Percentiles rank a stretch among this genome's conserved stretches.
Conservation (phyloP, 2,888 invertebrate species). For the Strigamia crassipes region DNA sequence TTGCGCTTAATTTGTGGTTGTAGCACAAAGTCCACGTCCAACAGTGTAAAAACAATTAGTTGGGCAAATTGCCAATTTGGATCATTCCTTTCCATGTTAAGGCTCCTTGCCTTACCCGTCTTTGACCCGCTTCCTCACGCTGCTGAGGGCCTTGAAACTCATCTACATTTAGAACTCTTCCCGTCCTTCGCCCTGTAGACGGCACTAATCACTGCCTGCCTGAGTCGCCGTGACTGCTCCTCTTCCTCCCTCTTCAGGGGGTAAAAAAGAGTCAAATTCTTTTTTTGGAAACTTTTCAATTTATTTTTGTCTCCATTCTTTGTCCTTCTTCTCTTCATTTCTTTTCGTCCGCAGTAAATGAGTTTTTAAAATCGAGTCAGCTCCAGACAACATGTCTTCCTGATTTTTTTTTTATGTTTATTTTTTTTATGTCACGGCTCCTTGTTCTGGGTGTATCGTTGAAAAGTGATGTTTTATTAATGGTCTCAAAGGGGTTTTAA, state of each 20-base stretch:
- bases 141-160: conserved; percentile 28
- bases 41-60: conserved; percentile 7
- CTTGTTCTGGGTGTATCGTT: not conserved
- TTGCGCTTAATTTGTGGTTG: conserved; percentile 9
- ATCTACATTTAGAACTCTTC: conserved; percentile 27
- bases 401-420: too few species aligned
- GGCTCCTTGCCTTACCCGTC: conserved; percentile 32
- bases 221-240: conserved; percentile 32
- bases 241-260: conserved; percentile 13
- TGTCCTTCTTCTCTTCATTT: not conserved
- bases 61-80: conserved; percentile 1
- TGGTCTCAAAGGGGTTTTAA: conserved; percentile 8
- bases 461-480: not conserved
- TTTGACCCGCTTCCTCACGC: conserved; percentile 38
- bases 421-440: too few species aligned
- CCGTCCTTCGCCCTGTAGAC: conserved; percentile 29
- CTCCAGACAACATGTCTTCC: too few species aligned
- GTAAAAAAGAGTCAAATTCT: conserved; percentile 23
- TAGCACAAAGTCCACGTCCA: conserved; percentile 4
- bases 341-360: not conserved
- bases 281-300: not conserved
- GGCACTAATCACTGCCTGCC: conserved; percentile 26
- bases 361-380: too few species aligned
- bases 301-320: not conserved
- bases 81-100: conserved; percentile 42